Conservation (phyloP, 2,888 invertebrate genomes). For the Sisyra nigra region DNA sequence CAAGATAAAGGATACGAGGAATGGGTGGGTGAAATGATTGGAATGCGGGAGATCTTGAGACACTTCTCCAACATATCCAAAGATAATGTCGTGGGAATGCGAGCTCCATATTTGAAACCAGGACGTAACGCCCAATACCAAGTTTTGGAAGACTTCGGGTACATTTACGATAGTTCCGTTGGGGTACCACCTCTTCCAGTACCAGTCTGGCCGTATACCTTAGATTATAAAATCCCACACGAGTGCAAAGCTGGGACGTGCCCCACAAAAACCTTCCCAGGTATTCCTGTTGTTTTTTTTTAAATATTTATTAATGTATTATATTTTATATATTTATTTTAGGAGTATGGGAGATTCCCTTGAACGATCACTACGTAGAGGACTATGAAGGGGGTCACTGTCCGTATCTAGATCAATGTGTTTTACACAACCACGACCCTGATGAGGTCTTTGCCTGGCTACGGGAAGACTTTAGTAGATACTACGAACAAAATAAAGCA, state of each 20-base stretch:
- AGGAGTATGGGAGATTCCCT: conserved; percentile 85
- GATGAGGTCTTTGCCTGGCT: conserved; percentile 71
- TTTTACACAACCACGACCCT: conserved; percentile 69
- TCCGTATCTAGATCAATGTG: conserved; percentile 83
- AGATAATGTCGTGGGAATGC: conserved; percentile 69
- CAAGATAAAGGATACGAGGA: conserved; percentile 84
- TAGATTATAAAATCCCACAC: conserved; percentile 85
- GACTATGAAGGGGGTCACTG: conserved; percentile 84
- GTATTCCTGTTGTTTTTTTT: conserved; percentile 25
- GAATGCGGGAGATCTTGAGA: conserved; percentile 75
- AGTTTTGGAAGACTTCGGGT: conserved; percentile 83
- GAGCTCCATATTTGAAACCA: conserved; percentile 84
- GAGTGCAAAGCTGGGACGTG: conserved; percentile 89
- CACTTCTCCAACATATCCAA: conserved; percentile 69
- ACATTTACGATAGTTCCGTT: conserved; percentile 84
- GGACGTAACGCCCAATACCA: conserved; percentile 85
- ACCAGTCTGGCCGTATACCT: conserved; percentile 88
- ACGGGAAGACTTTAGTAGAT: conserved; percentile 71
- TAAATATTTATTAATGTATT: background rate
- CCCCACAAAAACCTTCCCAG: conserved; percentile 76
- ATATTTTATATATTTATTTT: conserved; percentile 12
- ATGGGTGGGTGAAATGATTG: conserved; percentile 89
- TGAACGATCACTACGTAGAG: conserved; percentile 80
- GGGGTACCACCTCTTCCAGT: conserved; percentile 65
- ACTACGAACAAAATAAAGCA: conserved; percentile 75